Conservation (phyloP, 1,140 invertebrate genomes). For the Bombus sylvicola region DNA sequence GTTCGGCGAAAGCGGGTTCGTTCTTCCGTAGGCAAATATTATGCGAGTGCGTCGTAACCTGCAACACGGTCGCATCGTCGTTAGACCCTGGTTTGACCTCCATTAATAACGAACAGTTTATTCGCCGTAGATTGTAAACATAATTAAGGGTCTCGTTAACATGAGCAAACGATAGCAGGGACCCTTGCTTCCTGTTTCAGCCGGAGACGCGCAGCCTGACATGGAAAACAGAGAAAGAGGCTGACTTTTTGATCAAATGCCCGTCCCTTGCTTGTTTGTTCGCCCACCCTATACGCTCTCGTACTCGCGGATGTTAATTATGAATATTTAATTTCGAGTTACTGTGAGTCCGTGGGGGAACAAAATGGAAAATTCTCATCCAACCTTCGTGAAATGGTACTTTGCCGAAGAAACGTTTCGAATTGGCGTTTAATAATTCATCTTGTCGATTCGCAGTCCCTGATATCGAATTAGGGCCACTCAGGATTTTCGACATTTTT, state of each 20-base stretch:
- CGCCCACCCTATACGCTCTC: background rate
- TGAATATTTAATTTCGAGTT: constrained; percentile 39
- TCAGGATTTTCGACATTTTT: too few species aligned
- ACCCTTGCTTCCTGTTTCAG: constrained; percentile 49
- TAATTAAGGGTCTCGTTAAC: constrained; percentile 73
- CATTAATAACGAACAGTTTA: constrained; percentile 68
- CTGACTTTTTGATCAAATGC: constrained; percentile 52
- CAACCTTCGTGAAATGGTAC: background rate
- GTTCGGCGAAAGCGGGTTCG: background rate
- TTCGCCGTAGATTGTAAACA: constrained; percentile 69
- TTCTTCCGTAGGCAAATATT: constrained; percentile 39
- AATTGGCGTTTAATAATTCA: background rate
- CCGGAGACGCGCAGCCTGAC: constrained; percentile 37
- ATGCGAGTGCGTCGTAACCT: constrained; percentile 36
- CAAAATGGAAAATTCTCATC: background rate
- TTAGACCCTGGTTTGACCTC: constrained; percentile 56
- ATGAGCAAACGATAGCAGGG: constrained; percentile 64
- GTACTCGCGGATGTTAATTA: constrained; percentile 31
- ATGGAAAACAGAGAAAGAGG: constrained; percentile 41
- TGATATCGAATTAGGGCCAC: too few species aligned
- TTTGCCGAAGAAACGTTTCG: background rate
- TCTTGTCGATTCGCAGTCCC: too few species aligned
- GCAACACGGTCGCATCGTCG: constrained; percentile 25
- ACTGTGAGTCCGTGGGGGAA: background rate
- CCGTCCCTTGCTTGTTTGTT: constrained; percentile 32